Evolutionary conservation across 2,888 invertebrate genomes (phyloP), one percentile per base, ranked within the genome.

Genomic region (Cyaniris semiargus): DNA sequence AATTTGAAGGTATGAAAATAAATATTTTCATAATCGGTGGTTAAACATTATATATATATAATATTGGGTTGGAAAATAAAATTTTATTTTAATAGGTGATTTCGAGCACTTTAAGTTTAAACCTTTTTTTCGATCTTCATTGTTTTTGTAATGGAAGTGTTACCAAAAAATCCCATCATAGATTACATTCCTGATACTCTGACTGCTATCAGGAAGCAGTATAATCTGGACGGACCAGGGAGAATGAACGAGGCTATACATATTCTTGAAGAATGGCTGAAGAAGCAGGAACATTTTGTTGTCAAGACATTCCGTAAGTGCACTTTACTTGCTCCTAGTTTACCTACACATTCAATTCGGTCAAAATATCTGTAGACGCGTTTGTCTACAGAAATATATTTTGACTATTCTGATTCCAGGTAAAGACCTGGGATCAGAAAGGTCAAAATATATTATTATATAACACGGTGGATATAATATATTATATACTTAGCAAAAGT

Each of bases 261-360:
- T 70, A 74, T 81, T n/a, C 79, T 88, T 15, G 81, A 85, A 48
- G 82, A 83, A n/a, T 88, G 88, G 88, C 77, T 85, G 13, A 78
- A 82, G 23, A 85, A 86, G 70, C 88, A 88, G 56, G 79, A 84
- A 0, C 88, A 88, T 80, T 86, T 88, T 76, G 79, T 81, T 0
- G 83, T 80, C n/a, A 88, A 84, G 77, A 80, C 83, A 8, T 80
- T 80, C 15, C 77, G 81, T 81, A 53, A 81, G 81, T 79, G 5
- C 71, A 58, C 34, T 71, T 15, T 38, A 34, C 34, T 34, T 34
- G 6, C 34, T 34, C 34, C 34, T 34, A 34, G 34, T 6, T 34
- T 34, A 34, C 34, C 6, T 34, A 34, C 34, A 34, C 34, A 34
- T 34, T 34, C 34, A 34, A 34, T 34, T 34, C 34, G 34, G 34